Conservation (phyloP, 2,797 vertebrate species). For the Coracias cyanogaster region DNA sequence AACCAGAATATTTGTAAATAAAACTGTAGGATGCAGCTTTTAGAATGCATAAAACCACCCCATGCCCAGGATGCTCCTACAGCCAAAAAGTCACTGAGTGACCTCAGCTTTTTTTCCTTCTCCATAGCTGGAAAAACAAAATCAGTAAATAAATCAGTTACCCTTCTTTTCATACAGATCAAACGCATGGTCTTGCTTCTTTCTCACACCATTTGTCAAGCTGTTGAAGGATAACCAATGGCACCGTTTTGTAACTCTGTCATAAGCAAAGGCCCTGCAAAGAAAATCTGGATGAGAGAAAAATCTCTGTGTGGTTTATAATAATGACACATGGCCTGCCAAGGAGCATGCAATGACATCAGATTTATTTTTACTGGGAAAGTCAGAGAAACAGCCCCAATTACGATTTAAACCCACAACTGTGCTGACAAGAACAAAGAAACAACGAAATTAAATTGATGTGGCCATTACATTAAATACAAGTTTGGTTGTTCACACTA, state of each 20-base stretch:
- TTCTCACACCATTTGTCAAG: conserved; percentile 87
- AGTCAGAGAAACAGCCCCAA: conserved; percentile 40
- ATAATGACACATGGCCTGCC: conserved; percentile 52
- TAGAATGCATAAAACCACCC: not conserved
- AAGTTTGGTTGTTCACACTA: conserved; percentile 49
- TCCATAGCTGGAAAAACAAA: conserved; percentile 29
- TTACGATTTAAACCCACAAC: conserved; percentile 52
- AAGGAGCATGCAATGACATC: conserved; percentile 66
- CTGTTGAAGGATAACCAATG: conserved; percentile 95
- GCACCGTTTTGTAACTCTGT: conserved; percentile 94
- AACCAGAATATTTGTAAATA: not conserved
- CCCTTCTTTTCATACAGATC: conserved; percentile 99
- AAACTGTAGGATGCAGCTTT: not conserved
- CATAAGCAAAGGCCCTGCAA: conserved; percentile 95
- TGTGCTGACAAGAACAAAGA: conserved; percentile 58
- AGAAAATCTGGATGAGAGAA: conserved; percentile 74
- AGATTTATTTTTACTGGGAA: conserved; percentile 51
- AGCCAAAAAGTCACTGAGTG: not conserved
- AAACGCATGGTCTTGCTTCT: conserved; percentile 87
- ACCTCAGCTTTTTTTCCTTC: not conserved
- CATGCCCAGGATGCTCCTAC: not conserved
- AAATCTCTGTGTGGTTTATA: conserved; percentile 65
- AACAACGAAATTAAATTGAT: conserved; percentile 59
- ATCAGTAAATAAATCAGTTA: conserved; percentile 79
- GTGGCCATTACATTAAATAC: conserved; percentile 49